Conservation (phyloP, 23 tunicate genomes). For the Halocynthia aurantium region DNA sequence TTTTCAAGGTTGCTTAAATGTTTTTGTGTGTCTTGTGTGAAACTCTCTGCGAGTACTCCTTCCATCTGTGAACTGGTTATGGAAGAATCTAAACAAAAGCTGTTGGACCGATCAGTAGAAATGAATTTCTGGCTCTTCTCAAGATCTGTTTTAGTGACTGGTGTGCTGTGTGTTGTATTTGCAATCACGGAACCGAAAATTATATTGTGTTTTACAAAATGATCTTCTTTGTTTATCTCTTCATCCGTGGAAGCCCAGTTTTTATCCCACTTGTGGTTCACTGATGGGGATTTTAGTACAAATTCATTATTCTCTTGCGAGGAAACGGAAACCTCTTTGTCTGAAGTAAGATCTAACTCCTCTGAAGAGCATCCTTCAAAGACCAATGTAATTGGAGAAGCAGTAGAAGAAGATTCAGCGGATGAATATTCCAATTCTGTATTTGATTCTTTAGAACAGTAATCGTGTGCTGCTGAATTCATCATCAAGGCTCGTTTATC, state of each 20-base stretch:
- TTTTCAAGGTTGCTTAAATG: neutral
- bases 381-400: neutral
- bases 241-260: too few species aligned
- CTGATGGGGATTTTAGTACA: too few species aligned
- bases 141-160: neutral
- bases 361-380: neutral
- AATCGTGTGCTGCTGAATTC: too few species aligned
- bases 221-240: neutral
- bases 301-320: too few species aligned
- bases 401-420: neutral
- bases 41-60: slow-evolving; percentile 22
- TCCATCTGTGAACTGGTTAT: slow-evolving; percentile 37
- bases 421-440: too few species aligned
- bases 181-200: neutral
- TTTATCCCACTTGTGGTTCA: too few species aligned
- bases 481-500: too few species aligned
- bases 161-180: neutral
- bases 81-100: slow-evolving; percentile 1
- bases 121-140: too few species aligned
- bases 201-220: neutral
- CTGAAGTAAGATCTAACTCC: neutral
- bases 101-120: too few species aligned
- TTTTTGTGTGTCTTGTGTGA: neutral
- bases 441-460: too few species aligned
- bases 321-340: too few species aligned